Percentiles rank a stretch among this genome's conserved stretches.
phyloP scores from a whole-genome alignment of 2,888 invertebrate species.

The Latheticus oryzae region DNA sequence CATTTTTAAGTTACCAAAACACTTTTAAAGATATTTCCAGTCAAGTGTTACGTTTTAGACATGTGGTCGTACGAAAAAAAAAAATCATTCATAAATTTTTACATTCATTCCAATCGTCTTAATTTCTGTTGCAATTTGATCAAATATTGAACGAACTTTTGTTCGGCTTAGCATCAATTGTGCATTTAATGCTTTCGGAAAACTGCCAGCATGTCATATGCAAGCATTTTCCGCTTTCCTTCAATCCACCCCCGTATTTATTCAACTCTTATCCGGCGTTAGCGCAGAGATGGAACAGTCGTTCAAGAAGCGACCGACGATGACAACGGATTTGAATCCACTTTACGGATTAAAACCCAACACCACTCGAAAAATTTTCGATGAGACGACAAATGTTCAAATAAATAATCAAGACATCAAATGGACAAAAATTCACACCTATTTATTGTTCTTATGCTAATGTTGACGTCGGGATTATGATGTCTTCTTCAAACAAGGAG shows the following conservation, averaged over 20 bases:
- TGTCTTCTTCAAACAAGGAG: too few relatives aligned
- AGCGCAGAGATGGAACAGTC: slow-evolving; percentile 47
- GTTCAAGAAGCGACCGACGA: slow-evolving; percentile 54
- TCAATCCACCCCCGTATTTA: slow-evolving; percentile 49
- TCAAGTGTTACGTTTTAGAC: slow-evolving; percentile 56
- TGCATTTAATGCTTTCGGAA: slow-evolving; percentile 50
- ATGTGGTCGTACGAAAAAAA: too few relatives aligned
- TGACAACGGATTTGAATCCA: slow-evolving; percentile 63
- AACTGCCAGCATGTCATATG: slow-evolving; percentile 44
- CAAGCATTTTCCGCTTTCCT: slow-evolving; percentile 45
- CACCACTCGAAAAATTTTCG: too few relatives aligned
- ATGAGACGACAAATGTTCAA: too few relatives aligned
- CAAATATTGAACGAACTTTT: too few relatives aligned
- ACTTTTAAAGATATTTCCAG: slow-evolving; percentile 62
- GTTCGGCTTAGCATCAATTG: slow-evolving; percentile 54
- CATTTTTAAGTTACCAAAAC: slow-evolving; percentile 64
- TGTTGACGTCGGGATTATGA: too few relatives aligned
- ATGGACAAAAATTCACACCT: too few relatives aligned
- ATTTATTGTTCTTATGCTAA: too few relatives aligned
- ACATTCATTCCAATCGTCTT: too few relatives aligned
- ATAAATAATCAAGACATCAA: too few relatives aligned
- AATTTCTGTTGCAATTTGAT: too few relatives aligned
- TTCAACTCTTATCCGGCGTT: slow-evolving; percentile 43
- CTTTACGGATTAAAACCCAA: slow-evolving; percentile 62
- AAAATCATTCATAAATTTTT: slow-evolving; percentile 37